Base-by-base conservation (phyloP, 2,888 invertebrate genomes). In the Oxystoma pomonae region DNA sequence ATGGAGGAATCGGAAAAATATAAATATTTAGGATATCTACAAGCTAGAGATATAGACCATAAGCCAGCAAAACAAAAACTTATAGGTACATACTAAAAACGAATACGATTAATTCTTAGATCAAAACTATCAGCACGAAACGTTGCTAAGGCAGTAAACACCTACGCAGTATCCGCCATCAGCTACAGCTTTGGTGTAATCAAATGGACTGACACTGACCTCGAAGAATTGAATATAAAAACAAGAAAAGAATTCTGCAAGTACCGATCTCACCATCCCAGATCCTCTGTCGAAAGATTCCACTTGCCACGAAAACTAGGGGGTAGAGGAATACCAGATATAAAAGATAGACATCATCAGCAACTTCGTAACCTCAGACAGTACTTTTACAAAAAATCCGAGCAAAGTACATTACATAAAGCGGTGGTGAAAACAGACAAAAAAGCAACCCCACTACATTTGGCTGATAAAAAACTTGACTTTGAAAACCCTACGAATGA, bases 21-120 rank as follows among this genome's bases (percentile, higher is more conserved):
- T 16, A 59, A 59, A 20, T 59, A 59, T 19, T 16, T 59, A n/a
- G 59, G 59, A 9, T 59, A 59, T 16, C 9, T 20, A 18, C 59
- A 52, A 16, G 59, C 51, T 17, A 19, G 20, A 20, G 52, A 19
- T 16, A 52, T 52, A 7, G 59, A 59, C 19, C 59, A 59, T n/a
- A 19, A 7, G 18, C 12, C 50, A 50, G 18, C 58, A 2, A 58
- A 49, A 18, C 17, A 58, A 20, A 35, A 7, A 59, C 3, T 19
- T 20, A 52, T 5, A 49, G n/a, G n/a, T 7, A 59, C 53, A 12
- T 59, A 52, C 52, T 18, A 52, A 2, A 2, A 20, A n/a, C 2
- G 51, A 19, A 1, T 59, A 51, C 1, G 52, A 2, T 51, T 20
- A 16, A 19, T 59, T 51, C 52, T 59, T 20, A 16, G 21, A 16